Percentiles rank a stretch among this genome's conserved stretches.
Conservation (phyloP, 2,797 vertebrate species). For the Amazonetta brasiliensis region DNA sequence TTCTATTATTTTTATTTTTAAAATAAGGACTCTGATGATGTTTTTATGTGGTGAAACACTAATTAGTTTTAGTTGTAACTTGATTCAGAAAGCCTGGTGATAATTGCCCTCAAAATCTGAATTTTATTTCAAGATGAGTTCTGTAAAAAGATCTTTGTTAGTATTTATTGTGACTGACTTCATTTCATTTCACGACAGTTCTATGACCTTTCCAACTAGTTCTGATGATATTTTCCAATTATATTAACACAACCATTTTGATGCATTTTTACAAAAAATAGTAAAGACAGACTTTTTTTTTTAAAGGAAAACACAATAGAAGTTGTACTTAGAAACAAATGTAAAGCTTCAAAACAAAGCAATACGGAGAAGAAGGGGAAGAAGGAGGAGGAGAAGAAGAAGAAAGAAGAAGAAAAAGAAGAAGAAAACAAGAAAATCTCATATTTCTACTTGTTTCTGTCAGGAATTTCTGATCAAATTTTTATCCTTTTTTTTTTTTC, state of each 20-base stretch:
- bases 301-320: not conserved
- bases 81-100: not conserved
- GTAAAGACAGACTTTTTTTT: not conserved
- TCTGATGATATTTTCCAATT: not conserved
- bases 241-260: not conserved
- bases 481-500: not conserved
- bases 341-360: not conserved
- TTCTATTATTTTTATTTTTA: not conserved
- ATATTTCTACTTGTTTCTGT: not conserved
- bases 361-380: no score
- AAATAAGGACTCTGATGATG: not conserved
- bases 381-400: not conserved
- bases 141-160: not conserved
- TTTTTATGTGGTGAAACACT: not conserved
- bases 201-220: not conserved
- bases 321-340: not conserved
- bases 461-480: not conserved
- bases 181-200: not conserved
- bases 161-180: not conserved
- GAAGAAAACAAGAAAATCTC: not conserved
- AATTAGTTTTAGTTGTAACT: not conserved
- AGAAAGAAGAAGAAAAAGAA: no score
- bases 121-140: not conserved
- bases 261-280: not conserved
- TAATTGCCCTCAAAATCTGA: not conserved